phyloP scores from a whole-genome alignment of 2,888 invertebrate species.

The Cryptocephalus primarius region DNA sequence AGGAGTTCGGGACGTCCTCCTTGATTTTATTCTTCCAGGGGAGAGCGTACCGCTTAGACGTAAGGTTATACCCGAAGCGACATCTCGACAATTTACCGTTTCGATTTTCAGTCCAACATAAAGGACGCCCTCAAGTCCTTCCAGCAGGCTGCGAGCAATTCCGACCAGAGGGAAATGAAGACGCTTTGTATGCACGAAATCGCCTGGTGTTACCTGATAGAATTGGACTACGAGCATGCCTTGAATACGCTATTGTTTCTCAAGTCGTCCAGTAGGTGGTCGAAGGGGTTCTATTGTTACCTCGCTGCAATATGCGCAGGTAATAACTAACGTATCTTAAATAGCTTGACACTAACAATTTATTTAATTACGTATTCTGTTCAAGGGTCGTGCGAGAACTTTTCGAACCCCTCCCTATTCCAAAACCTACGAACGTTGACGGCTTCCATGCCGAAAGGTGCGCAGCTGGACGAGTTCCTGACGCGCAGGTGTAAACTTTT shows the following conservation, averaged over 20 bases:
- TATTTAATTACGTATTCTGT: conserved; percentile 1
- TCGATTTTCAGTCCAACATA: conserved; percentile 44
- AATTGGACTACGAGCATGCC: conserved; percentile 46
- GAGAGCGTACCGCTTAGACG: conserved; percentile 49
- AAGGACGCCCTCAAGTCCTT: conserved; percentile 46
- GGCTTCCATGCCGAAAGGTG: conserved; percentile 21
- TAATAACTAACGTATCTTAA: conserved; percentile 15
- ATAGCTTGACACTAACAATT: no score
- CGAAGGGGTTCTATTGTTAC: conserved; percentile 54
- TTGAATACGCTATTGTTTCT: conserved; percentile 43
- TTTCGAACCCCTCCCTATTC: conserved; percentile 16
- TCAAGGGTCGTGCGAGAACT: conserved; percentile 16
- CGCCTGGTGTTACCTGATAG: conserved; percentile 55
- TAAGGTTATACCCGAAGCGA: conserved; percentile 22
- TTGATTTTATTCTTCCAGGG: conserved; percentile 58
- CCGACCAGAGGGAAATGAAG: conserved; percentile 52
- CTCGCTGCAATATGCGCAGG: conserved; percentile 40
- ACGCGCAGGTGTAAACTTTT: conserved; percentile 23
- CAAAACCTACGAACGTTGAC: conserved; percentile 19
- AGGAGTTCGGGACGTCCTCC: conserved; percentile 48
- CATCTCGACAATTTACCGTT: neutral
- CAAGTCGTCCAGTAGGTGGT: conserved; percentile 52
- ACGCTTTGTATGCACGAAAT: conserved; percentile 49
- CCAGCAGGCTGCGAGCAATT: conserved; percentile 44
- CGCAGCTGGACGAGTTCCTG: conserved; percentile 31